Evolutionary conservation across 2,888 invertebrate species (phyloP).

Genomic region (Tubulanus polymorphus): DNA sequence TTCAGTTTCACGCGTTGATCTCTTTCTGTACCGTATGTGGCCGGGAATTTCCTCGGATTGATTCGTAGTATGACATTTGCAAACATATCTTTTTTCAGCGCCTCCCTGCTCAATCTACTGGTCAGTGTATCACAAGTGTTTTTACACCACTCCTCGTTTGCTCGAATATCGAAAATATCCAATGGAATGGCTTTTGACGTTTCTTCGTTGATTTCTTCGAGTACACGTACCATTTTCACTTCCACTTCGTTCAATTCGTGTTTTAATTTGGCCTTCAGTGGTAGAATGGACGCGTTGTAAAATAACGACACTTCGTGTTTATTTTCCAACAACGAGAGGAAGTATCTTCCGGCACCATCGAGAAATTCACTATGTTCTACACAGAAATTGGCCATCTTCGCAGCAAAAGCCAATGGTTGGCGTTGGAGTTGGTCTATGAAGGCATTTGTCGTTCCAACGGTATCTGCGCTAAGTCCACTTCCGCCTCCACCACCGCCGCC

Average conservation of each 20-base stretch:
- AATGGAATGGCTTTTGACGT: background rate
- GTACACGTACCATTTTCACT: background rate
- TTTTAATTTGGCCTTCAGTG: background rate
- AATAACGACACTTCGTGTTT: background rate
- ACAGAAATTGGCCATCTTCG: conserved; percentile 1
- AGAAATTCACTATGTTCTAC: background rate
- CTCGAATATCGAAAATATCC: background rate
- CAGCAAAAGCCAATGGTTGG: background rate
- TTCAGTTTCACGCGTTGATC: background rate
- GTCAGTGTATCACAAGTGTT: background rate
- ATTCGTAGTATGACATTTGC: background rate
- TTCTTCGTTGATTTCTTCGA: conserved; percentile 1
- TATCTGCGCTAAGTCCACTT: background rate
- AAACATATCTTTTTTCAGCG: background rate
- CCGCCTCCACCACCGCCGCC: background rate
- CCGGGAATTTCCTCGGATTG: background rate
- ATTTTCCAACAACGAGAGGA: background rate
- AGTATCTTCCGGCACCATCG: background rate
- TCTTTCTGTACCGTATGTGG: conserved; percentile 1
- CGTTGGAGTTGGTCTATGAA: conserved; percentile 1
- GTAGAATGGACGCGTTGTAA: background rate
- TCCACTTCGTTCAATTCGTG: background rate
- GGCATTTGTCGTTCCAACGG: background rate
- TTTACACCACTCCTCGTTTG: background rate
- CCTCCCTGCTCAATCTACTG: background rate